These are phyloP conservation scores for Drosophila melanica DNA, from an alignment of 1,140 invertebrate genomes.

Conservation along the genomic window DNA sequence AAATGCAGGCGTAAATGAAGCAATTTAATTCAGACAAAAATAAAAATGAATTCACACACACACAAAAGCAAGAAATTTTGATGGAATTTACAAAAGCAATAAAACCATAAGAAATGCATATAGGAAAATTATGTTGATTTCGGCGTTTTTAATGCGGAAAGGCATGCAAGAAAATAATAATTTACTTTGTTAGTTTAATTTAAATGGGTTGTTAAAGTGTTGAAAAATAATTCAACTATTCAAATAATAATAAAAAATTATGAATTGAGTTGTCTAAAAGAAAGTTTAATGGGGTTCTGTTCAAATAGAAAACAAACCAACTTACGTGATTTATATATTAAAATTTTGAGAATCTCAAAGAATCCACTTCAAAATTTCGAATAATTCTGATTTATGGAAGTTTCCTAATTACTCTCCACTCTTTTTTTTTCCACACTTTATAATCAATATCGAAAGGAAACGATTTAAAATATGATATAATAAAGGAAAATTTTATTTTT, in stretches of 20 bases:
- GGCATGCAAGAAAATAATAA: slow-evolving; percentile 29
- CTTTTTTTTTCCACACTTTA: neutral
- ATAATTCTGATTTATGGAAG: too few species aligned
- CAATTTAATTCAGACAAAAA: slow-evolving; percentile 72
- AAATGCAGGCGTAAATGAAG: slow-evolving; percentile 69
- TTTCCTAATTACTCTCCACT: too few species aligned
- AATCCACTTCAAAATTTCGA: too few species aligned
- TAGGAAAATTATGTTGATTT: slow-evolving; percentile 51
- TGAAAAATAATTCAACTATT: neutral
- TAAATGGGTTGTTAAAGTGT: slow-evolving; percentile 45
- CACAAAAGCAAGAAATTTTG: slow-evolving; percentile 39
- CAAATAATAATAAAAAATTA: too few species aligned
- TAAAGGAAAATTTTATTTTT: neutral
- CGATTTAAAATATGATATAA: neutral
- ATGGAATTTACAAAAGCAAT: slow-evolving; percentile 40
- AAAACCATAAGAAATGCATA: slow-evolving; percentile 37
- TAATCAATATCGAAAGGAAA: neutral
- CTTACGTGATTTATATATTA: too few species aligned
- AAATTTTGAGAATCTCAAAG: too few species aligned
- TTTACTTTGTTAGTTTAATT: slow-evolving; percentile 60
- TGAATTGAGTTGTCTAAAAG: too few species aligned
- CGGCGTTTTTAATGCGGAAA: slow-evolving; percentile 27
- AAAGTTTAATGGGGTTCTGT: too few species aligned
- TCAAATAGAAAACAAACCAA: too few species aligned
- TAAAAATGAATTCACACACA: slow-evolving; percentile 19